Percentiles rank a stretch among this genome's conserved stretches.
These are phyloP conservation scores for Apostichopus japonicus DNA, from an alignment of 35 echinoderm and acorn worm species.

Conservation along the genomic window DNA sequence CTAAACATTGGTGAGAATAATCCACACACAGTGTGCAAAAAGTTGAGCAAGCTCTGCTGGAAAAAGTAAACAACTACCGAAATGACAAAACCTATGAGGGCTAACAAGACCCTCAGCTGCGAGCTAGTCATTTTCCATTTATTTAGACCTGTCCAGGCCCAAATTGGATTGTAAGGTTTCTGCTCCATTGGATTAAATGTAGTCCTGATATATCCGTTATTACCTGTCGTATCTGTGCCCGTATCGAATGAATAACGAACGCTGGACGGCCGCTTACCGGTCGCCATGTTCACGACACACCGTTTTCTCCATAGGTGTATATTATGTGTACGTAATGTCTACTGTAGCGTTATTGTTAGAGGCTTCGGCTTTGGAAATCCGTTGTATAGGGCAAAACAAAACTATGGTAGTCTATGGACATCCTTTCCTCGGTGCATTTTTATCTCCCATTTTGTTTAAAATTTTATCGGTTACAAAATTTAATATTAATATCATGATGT, in stretches of 20 bases:
- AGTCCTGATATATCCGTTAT: constrained; percentile 93
- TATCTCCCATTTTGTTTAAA: too few relatives aligned
- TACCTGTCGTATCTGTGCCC: constrained; percentile 70
- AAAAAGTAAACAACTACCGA: constrained; percentile 78
- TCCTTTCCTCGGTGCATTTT: too few relatives aligned
- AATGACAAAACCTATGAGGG: constrained; percentile 54
- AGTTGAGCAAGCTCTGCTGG: constrained; percentile 75
- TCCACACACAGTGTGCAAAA: constrained; percentile 84
- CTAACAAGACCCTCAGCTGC: constrained; percentile 65
- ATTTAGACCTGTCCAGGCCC: constrained; percentile 89
- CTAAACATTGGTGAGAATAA: constrained; percentile 96
- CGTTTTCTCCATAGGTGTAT: constrained; percentile 1
- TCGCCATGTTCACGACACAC: constrained; percentile 66
- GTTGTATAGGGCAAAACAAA: too few relatives aligned
- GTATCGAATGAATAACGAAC: constrained; percentile 73
- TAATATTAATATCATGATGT: too few relatives aligned
- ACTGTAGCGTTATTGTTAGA: too few relatives aligned
- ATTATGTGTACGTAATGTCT: background rate
- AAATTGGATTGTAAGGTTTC: constrained; percentile 85
- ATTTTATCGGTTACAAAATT: too few relatives aligned
- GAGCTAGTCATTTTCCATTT: constrained; percentile 71
- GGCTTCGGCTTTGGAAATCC: too few relatives aligned
- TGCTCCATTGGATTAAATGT: constrained; percentile 78
- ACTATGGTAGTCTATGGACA: too few relatives aligned
- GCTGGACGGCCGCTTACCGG: constrained; percentile 52